Evolutionary conservation across 2,113 vertebrate genomes (phyloP).

Genomic region (Psittacara wagleri): DNA sequence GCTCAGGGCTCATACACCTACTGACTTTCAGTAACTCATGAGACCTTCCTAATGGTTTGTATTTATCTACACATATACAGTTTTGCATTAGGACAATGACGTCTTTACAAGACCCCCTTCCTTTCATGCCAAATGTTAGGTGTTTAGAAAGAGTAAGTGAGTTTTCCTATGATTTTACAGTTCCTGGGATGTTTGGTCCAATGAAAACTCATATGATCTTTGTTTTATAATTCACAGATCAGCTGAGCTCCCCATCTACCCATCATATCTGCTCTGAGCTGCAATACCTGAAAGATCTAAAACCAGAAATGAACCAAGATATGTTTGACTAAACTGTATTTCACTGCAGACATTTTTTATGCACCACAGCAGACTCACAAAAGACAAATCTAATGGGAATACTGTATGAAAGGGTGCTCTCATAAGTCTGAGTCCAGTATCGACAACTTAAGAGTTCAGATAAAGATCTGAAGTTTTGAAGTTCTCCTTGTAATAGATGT

Average conservation of each 20-base stretch:
- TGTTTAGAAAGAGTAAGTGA: not conserved
- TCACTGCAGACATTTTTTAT: not conserved
- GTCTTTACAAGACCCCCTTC: not conserved
- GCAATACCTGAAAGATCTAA: not conserved
- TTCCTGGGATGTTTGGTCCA: not conserved
- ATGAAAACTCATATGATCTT: not conserved
- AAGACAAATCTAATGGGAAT: not conserved
- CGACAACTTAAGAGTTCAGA: not conserved
- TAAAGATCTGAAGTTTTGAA: not conserved
- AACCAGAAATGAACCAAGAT: not conserved
- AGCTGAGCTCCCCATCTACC: not conserved
- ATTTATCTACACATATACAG: fast-evolving
- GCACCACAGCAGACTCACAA: not conserved
- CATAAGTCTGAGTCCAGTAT: not conserved
- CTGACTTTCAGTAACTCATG: not conserved
- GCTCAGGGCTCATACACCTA: not conserved
- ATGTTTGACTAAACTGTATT: not conserved
- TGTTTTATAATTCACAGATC: not conserved
- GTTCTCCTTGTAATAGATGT: not conserved
- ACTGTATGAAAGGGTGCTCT: not conserved
- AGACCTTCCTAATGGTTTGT: not conserved
- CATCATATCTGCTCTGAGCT: not conserved
- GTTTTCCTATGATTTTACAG: not conserved
- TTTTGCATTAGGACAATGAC: not conserved
- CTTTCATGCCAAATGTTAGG: not conserved